phyloP scores from a whole-genome alignment of 2,888 invertebrate genomes.

The Torymus texanus region DNA sequence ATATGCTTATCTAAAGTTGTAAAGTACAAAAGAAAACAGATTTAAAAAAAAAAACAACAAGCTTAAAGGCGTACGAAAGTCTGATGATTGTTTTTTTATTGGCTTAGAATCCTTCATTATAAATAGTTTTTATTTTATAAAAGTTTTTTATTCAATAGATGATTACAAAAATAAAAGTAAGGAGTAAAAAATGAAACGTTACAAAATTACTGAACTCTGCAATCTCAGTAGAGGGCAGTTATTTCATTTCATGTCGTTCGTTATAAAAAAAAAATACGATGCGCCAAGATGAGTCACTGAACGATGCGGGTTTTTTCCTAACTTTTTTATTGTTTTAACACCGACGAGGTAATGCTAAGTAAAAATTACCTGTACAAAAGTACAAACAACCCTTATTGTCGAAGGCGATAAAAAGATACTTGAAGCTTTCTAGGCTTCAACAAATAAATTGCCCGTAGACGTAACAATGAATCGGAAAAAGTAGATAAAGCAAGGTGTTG shows the following conservation, averaged over 20 bases:
- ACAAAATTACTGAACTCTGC: conserved; percentile 34
- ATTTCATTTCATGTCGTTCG: background rate
- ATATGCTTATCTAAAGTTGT: background rate
- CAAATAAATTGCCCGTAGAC: conserved; percentile 27
- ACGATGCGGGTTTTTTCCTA: conserved; percentile 30
- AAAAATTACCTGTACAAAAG: conserved; percentile 62
- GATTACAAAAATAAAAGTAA: conserved; percentile 39
- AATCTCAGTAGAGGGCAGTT: conserved; percentile 41
- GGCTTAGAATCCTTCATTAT: conserved; percentile 28
- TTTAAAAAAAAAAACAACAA: conserved; percentile 49
- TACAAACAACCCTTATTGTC: conserved; percentile 72
- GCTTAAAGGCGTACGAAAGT: conserved; percentile 34
- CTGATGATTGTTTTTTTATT: conserved; percentile 36
- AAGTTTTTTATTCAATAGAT: conserved; percentile 37
- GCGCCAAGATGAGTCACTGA: background rate
- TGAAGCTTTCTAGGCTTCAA: conserved; percentile 17
- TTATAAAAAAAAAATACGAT: conserved; percentile 26
- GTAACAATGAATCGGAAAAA: conserved; percentile 12
- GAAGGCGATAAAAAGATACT: conserved; percentile 44
- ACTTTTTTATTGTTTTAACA: conserved; percentile 25
- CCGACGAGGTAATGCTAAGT: conserved; percentile 37
- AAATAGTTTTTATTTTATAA: conserved; percentile 36
- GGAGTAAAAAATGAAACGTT: conserved; percentile 30
- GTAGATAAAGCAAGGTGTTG: conserved; percentile 17
- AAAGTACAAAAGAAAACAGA: conserved; percentile 22